Base-by-base conservation (phyloP, 2,888 invertebrate species). In the Salpingus planirostris region DNA sequence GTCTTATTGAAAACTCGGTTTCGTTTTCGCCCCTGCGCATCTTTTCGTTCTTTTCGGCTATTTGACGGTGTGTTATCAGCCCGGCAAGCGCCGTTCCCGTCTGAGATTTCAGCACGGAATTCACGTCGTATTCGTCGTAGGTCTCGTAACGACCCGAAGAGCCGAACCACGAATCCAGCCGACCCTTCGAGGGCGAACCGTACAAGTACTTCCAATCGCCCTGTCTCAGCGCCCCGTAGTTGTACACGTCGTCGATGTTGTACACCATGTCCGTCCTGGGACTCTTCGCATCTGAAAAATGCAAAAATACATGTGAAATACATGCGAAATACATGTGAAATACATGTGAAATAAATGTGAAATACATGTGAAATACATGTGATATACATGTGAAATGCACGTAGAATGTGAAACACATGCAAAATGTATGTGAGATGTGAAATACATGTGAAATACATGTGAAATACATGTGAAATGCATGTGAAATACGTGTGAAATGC, bases 121-220 rank as follows among this genome's bases (percentile, higher is more conserved):
- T 44, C n/a, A 60, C 55, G 21, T 67, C 61, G 47, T 71, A 73
- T n/a, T n/a, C n/a, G 3, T 30, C 23, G 10, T 66, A 62, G 3
- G 48, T 42, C 2, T 47, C 30, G 3, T 58, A 55, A 26, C 57
- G 60, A 2, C 68, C 69, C 1, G 56, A 43, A 22, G 67, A 62
- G 7, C 69, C 71, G 36, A 64, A 60, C 69, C 70, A 70, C 1
- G 44, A 47, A 42, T 69, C 66, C 21, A 42, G 49, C 32, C 46
- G 49, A 6, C 58, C 59, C 6, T 49, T 34, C 2, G 46, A 42
- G 1, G 70, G 62, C 24, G 73, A 71, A 2, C 78, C 78, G 22
- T 73, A 70, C 0, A 77, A 52, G 36, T 78, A 71, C 58, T 78
- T 78, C 59, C 73, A 78, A 54, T 77, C 73, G 1, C 75, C 76